Conservation (phyloP, 2,113 vertebrate genomes). For the Sorex fumeus region DNA sequence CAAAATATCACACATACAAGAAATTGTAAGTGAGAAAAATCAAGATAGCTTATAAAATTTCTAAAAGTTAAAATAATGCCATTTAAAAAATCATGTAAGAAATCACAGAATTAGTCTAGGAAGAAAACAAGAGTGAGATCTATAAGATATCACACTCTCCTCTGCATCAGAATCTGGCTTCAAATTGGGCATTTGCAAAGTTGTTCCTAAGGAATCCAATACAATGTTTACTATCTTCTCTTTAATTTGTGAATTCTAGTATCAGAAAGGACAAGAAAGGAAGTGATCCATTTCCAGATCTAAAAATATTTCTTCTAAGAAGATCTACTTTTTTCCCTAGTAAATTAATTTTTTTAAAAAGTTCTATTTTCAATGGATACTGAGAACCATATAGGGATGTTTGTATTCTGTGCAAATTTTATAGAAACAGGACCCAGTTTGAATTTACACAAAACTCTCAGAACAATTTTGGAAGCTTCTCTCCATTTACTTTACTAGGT, state of each 20-base stretch:
- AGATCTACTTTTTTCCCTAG: not conserved
- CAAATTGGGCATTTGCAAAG: not conserved
- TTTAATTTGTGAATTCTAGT: not conserved
- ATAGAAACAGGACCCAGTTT: conserved; percentile 1
- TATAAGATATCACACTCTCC: not conserved
- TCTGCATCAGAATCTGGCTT: not conserved
- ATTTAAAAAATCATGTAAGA: not conserved
- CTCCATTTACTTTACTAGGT: conserved; percentile 8
- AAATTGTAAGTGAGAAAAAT: not conserved
- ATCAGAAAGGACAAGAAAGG: not conserved
- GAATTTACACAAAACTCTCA: conserved; percentile 22
- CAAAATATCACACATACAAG: not conserved
- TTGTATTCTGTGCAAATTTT: conserved; percentile 14
- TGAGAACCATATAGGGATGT: not conserved
- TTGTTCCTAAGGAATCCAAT: not conserved
- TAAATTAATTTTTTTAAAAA: too few species aligned
- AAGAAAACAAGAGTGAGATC: conserved; percentile 1
- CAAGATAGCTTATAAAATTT: not conserved
- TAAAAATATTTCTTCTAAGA: conserved; percentile 32
- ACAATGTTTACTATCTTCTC: not conserved
- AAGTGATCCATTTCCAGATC: not conserved
- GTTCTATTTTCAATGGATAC: not conserved
- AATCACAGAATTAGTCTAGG: not conserved
- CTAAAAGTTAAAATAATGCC: conserved; percentile 25
- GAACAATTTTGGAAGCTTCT: not conserved